Evolutionary conservation across 2,113 vertebrate genomes (phyloP), one percentile per base, ranked within the genome.

Genomic region (Pholis gunnellus): DNA sequence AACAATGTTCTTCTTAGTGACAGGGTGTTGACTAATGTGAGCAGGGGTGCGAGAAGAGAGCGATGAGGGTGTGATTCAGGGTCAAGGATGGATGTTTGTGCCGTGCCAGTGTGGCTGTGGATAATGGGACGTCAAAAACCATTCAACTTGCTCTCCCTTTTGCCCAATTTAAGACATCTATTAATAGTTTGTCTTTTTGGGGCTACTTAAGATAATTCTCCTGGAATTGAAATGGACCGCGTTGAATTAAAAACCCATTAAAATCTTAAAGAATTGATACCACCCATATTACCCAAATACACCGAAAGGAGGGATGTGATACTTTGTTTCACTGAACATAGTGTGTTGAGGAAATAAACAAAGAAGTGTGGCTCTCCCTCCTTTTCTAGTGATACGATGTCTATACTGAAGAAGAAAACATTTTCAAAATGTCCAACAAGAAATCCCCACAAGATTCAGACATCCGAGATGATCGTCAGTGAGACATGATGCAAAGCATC

Each of bases 161-260:
- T 66, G 79, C 25, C 76, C 83, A 87, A 89, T 91, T 89, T 87
- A 85, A 83, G 77, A 74, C 84, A 57, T 84, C 66, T 70, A 91
- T 93, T 93, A 92, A 91, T 70, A 92, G 89, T 91, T 79, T 78
- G 89, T 94, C 91, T 92, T 91, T 91, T 86, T 87, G 91, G 82
- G 88, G 78, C 82, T 87, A 91, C 81, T 93, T 91, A 85, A 82
- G 78, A 91, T 91, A 87, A 91, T 93, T 88, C 66, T 85, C 67
- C 60, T 54, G n/a, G 88, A 88, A 93, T 87, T 86, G 71, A 94
- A 95, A 94, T 87, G 78, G 75, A 68, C 72, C 60, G 15, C 64
- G 66, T 91, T 86, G 86, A 92, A 93, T 88, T 83, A 80, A 90
- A 92, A 85, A 87, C 76, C 81, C 69, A 78, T 89, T 88, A 88